Base-by-base conservation (phyloP, 2,888 invertebrate genomes). In the Macrosoma leucophasiata region DNA sequence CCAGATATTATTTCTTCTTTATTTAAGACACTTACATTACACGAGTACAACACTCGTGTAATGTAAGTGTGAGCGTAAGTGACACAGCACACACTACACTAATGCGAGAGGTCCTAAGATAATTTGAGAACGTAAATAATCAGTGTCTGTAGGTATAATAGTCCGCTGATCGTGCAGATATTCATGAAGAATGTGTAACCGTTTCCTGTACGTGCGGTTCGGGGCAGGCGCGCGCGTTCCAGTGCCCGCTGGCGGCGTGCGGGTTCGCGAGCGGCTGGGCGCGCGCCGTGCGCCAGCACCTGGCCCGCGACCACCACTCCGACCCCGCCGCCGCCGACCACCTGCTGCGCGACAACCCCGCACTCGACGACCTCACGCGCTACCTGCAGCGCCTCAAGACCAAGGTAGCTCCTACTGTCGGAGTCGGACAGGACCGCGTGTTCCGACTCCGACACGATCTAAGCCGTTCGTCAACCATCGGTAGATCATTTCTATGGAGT, bases 261-360 rank as follows among this genome's bases (percentile, higher is more conserved):
- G 90, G 90, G 4, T 92, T 91, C 71, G 90, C 90, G 47, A 89
- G 90, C 51, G 90, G 91, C 25, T 92, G 91, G 91, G 91, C 91
- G 41, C 86, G 91, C 46, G 90, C 90, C 62, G 91, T 91, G 42
- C 86, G 91, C 33, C 86, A 88, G 84, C 92, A 92, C 71, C 84
- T 91, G 43, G 88, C 89, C 29, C 82, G 91, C 41, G 91, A 91
- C 66, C 92, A 92, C 70, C 90, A 90, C 66, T 86, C 86, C 46
- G 87, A 90, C 63, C 87, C 89, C 55, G 85, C 88, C 49, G 84
- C 85, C 41, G 87, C 86, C 43, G 89, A 89, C 64, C 85, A 86
- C 41, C 75, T 87, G 64, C 77, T 88, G 50, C 89, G 91, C 52
- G 91, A 91, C 69, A 91, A 90, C 74, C 90, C 91, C 13, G 89